phyloP scores from a whole-genome alignment of 2,888 invertebrate genomes.

The Hyposoter didymator region DNA sequence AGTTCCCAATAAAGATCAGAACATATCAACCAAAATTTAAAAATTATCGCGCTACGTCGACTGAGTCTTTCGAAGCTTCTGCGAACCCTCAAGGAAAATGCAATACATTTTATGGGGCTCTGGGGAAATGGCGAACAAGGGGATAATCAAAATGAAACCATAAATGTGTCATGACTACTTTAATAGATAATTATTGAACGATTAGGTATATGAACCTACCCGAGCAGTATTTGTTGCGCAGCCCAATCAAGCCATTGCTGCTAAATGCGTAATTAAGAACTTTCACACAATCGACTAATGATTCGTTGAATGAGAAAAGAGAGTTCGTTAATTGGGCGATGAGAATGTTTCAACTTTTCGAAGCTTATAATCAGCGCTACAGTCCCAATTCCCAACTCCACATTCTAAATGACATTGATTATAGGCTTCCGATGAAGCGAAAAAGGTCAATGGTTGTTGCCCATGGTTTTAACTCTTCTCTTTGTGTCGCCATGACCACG shows the following conservation, averaged over 20 bases:
- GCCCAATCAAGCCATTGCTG: not conserved
- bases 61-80: not conserved
- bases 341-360: conserved; percentile 20
- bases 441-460: not conserved
- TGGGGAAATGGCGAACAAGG: not conserved
- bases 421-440: not conserved
- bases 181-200: not conserved
- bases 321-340: conserved; percentile 13
- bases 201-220: not conserved
- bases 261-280: conserved; percentile 25
- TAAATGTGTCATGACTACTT: not conserved
- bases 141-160: not conserved
- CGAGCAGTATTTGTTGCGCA: not conserved
- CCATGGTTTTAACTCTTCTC: not conserved
- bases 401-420: not conserved
- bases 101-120: not conserved
- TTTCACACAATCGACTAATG: conserved; percentile 28
- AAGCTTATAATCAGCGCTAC: conserved; percentile 16
- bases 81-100: not conserved
- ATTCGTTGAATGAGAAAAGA: not conserved
- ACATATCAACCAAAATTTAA: not conserved
- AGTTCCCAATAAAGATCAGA: not conserved
- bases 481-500: not conserved
- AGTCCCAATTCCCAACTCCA: not conserved
- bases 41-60: not conserved